These are phyloP conservation scores for Anser cygnoides DNA, from an alignment of 2,113 vertebrate genomes.

Conservation along the genomic window DNA sequence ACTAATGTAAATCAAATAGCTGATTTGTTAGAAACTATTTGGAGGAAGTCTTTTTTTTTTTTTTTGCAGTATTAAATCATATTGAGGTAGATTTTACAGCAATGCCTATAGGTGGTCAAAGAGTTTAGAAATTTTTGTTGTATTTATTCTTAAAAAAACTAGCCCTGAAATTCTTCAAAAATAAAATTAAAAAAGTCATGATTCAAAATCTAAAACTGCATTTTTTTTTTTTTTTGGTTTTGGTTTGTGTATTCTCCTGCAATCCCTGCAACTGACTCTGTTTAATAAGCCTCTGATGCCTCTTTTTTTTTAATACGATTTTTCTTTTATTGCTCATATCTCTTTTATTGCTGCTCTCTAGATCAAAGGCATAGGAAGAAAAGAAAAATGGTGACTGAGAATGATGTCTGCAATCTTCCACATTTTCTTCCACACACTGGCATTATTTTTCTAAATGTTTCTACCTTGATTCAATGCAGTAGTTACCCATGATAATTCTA, in stretches of 20 bases:
- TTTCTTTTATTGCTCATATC: slow-evolving; percentile 19
- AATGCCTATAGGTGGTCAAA: neutral
- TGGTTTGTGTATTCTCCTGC: neutral
- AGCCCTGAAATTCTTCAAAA: neutral
- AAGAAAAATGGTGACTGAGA: slow-evolving; percentile 8
- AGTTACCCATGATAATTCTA: neutral
- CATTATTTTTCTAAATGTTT: slow-evolving; percentile 30
- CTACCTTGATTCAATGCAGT: slow-evolving; percentile 8
- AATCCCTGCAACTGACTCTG: neutral
- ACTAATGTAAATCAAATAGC: neutral
- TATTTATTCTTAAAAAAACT: neutral
- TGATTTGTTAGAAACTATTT: neutral
- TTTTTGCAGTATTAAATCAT: neutral
- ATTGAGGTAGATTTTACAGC: neutral
- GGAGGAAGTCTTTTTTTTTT: neutral
- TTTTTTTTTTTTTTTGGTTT: neutral
- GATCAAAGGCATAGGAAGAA: slow-evolving; percentile 24
- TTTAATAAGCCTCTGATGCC: slow-evolving; percentile 11
- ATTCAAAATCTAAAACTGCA: neutral
- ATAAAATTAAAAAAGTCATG: neutral
- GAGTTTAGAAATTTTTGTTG: neutral
- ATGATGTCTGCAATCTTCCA: slow-evolving; percentile 18
- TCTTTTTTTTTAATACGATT: neutral
- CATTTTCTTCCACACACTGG: slow-evolving; percentile 9
- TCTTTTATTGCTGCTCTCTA: slow-evolving; percentile 1